Base-by-base conservation (phyloP, 2,888 invertebrate genomes). In the Leucania comma region DNA sequence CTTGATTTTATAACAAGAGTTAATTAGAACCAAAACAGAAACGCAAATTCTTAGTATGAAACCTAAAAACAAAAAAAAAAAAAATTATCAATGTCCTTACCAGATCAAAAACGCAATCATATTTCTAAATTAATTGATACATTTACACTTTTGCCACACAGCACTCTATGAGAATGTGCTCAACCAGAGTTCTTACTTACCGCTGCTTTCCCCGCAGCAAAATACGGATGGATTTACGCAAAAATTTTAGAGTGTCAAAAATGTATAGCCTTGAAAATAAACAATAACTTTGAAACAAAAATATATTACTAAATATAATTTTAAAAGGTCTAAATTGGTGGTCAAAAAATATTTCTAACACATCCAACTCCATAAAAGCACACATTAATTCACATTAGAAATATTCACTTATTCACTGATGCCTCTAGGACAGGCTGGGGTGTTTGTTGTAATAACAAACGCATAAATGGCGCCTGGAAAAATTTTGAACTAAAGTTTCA, bases 181-280 rank as follows among this genome's bases (percentile, higher is more conserved):
- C 42, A 42, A 42, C 42, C 5, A 35, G 10, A 6, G 35, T 35
- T 35, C 35, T 14, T 42, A n/a, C n/a, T n/a, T n/a, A 42, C 42
- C 17, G 17, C 42, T 42, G 51, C 51, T 38, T 62, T 51, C 4
- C 62, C 62, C 24, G 51, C 62, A 50, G 51, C 32, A 35, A 62
- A 51, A 51, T 51, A 62, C 24, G 51, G 35, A 35, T 35, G 51
- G 62, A 35, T 51, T 35, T 24, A 62, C 35, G 35, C 50, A 0
- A 62, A 51, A 22, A 35, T 35, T 10, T 50, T 62, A 35, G 61
- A 51, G 32, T 17, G 35, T 22, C 61, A 35, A 62, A 17, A 61
- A 48, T 61, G 1, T 8, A 17, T 61, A 17, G 32, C 48, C 1
- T 61, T 61, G 12, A n/a, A 32, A 50, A 17, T 22, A 17, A 50